Evolutionary conservation across 1,140 invertebrate genomes (phyloP).

Genomic region (Cyphomyrmex costatus): DNA sequence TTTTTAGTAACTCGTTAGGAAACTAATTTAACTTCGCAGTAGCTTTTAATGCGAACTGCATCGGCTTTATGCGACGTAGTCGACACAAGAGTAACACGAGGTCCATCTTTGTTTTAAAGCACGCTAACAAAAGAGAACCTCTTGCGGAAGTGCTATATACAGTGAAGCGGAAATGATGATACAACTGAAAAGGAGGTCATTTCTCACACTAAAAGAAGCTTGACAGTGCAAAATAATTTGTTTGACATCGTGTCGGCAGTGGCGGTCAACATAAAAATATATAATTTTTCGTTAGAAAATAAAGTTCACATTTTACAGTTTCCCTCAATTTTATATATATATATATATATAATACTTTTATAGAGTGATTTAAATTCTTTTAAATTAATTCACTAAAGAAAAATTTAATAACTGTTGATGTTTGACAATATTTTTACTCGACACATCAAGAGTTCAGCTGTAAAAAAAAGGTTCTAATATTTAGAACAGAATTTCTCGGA

Average conservation of each 20-base stretch:
- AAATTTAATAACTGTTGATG: not conserved
- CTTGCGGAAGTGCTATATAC: slow-evolving; percentile 32
- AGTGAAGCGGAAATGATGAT: slow-evolving; percentile 38
- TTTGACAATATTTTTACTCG: not conserved
- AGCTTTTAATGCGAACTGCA: slow-evolving; percentile 67
- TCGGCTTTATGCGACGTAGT: slow-evolving; percentile 62
- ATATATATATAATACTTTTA: not conserved
- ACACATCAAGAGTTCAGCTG: not conserved
- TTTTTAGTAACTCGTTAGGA: slow-evolving; percentile 76
- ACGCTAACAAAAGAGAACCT: slow-evolving; percentile 42
- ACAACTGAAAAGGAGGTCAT: slow-evolving; percentile 44
- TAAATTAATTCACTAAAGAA: not conserved
- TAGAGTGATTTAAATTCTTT: not conserved
- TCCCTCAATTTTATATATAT: not conserved
- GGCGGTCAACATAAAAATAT: slow-evolving; percentile 1
- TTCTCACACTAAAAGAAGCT: slow-evolving; percentile 17
- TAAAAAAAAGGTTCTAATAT: not conserved
- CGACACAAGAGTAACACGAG: slow-evolving; percentile 43
- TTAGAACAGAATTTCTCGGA: not conserved
- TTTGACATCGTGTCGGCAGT: not conserved
- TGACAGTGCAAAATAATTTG: slow-evolving; percentile 30
- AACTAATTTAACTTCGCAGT: slow-evolving; percentile 74
- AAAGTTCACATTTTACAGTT: not conserved
- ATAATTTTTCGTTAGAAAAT: not conserved
- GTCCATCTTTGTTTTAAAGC: slow-evolving; percentile 59